A percentile compares a stretch with the other conserved stretches of the same genome.
Conservation (phyloP, 2,113 vertebrate species). For the Actenoides lindsayi region DNA sequence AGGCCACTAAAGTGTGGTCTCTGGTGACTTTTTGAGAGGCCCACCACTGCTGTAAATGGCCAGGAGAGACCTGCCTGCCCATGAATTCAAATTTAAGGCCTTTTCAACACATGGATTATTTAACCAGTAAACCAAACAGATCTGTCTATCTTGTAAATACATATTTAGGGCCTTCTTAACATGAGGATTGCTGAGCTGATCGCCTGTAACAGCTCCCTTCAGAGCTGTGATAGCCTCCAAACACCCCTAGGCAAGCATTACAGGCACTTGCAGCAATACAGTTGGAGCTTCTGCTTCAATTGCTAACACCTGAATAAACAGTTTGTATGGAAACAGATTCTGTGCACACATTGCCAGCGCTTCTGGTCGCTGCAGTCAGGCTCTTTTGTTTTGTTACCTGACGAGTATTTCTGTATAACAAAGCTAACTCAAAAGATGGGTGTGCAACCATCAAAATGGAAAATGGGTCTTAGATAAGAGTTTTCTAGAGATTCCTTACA, state of each 20-base stretch:
- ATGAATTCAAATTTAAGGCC: neutral
- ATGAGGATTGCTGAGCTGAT: constrained; percentile 47
- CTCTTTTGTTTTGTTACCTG: neutral
- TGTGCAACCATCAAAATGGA: neutral
- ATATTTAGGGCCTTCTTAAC: constrained; percentile 48
- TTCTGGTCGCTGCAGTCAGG: neutral
- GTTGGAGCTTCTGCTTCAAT: neutral
- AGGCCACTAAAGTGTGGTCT: neutral
- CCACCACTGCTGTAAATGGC: neutral
- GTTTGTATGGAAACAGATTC: constrained; percentile 1
- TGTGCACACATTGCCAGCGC: neutral
- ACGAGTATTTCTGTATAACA: neutral
- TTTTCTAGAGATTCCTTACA: neutral
- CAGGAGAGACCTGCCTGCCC: neutral
- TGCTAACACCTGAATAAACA: constrained; percentile 46
- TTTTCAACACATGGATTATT: constrained; percentile 29
- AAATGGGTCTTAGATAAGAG: neutral
- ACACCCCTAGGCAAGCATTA: neutral
- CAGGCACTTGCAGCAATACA: neutral
- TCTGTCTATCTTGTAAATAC: constrained; percentile 52
- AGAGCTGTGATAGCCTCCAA: constrained; percentile 34
- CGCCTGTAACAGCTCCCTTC: constrained; percentile 49
- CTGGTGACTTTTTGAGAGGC: neutral
- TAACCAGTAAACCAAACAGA: constrained; percentile 32
- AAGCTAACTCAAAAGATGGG: neutral